Base-by-base conservation (phyloP, 1,140 invertebrate species). In the Uloborus diversus region DNA sequence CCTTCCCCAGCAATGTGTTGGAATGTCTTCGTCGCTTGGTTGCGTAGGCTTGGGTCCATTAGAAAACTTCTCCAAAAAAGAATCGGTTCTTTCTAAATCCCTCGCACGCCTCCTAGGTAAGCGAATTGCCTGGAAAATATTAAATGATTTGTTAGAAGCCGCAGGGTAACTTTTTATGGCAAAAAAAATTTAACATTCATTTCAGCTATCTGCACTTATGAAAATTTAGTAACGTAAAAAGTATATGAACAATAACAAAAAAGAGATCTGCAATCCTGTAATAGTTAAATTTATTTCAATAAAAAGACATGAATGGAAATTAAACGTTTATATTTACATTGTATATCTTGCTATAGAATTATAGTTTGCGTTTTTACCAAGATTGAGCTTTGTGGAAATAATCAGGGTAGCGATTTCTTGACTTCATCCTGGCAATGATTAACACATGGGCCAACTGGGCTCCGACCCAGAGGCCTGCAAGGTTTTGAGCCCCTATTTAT, bases 61-160 rank as follows among this genome's bases (percentile, higher is more conserved):
- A 9, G 87, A 88, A 81, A 89, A 89, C 69, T 88, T 86, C 83
- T 89, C 88, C 81, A 89, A 83, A 83, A 89, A 89, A 7, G 88
- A 89, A 80, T 89, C 89, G 2, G 88, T 88, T 33, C 88, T 80
- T 61, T 86, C 85, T 11, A 85, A 85, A 42, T 83, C 83, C 80
- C 14, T 85, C 84, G 4, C 84, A 83, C 66, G 84, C 83, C 73
- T 86, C 85, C 35, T 84, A 85, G 59, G 27, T 27, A 61, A 14
- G 53, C 59, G n/a, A n/a, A n/a, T n/a, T n/a, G n/a, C n/a, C n/a
- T n/a, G n/a, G n/a, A n/a, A n/a, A n/a, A n/a, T n/a, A n/a, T n/a
- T n/a, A n/a, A n/a, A n/a, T n/a, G n/a, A n/a, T n/a, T n/a, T n/a
- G n/a, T n/a, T n/a, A n/a, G n/a, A n/a, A n/a, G n/a, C n/a, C n/a